Evolutionary conservation across 1,140 invertebrate species (phyloP), one percentile per base, ranked within the genome.

Genomic region (Nomia melanderi): DNA sequence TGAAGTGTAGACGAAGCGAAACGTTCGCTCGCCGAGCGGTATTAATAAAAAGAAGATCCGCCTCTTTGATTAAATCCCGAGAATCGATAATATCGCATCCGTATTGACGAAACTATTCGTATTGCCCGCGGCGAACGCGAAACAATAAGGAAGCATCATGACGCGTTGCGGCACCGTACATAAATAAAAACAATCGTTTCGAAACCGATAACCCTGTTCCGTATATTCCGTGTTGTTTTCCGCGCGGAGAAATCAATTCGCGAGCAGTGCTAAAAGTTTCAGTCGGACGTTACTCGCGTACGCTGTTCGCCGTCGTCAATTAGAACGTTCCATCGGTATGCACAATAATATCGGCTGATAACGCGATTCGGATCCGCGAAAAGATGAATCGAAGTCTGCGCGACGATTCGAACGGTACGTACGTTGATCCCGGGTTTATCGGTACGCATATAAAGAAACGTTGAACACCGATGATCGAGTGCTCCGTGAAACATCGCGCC

Each of bases 121-220:
- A 20, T 33, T 33, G 11, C 17, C 11, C 27, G 39, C 7, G 1
- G 9, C 0, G 54, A 27, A 12, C 3, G 23, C 1, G 31, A 36
- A 47, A 23, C 53, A 36, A 36, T 12, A 25, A 59, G 12, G 17
- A 47, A 41, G 59, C 36, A 65, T 20, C 41, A 1, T 4, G 4
- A 1, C 27, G 31, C 29, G 23, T 25, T 25, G 27, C 53, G 23
- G 54, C 39, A 27, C 27, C 3, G 41, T 33, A 31, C 53, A 74
- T 44, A 59, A 75, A 47, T 36, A 67, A 75, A 12, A n/a, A 59
- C 14, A 75, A 75, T 47, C 73, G 8, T 47, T 31, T 20, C 5
- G 41, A 3, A 44, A 20, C 25, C 25, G 54, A 76, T 76, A 69
- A 69, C 54, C 20, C 33, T 59, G 4, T 23, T 29, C 23, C 4